phyloP scores from a whole-genome alignment of 2,888 invertebrate genomes.

The Phlogophora meticulosa region DNA sequence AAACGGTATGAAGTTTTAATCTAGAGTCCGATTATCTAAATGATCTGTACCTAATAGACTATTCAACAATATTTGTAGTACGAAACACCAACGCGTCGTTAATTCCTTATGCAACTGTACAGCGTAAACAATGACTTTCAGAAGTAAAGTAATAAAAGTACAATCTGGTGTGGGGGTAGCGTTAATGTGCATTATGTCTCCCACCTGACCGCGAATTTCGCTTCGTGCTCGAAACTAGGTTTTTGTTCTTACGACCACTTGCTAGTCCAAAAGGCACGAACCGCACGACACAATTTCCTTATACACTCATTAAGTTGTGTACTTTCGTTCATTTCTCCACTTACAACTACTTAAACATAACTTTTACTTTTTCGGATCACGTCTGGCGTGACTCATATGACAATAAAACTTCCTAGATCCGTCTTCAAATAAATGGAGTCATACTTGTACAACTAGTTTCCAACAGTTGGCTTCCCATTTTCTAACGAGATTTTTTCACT shows the following conservation, averaged over 20 bases:
- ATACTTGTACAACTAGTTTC: slow-evolving; percentile 81
- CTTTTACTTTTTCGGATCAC: slow-evolving; percentile 83
- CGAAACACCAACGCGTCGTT: slow-evolving; percentile 25
- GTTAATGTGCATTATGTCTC: slow-evolving; percentile 65
- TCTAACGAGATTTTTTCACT: slow-evolving; percentile 88
- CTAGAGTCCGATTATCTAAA: slow-evolving; percentile 11
- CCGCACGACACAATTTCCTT: slow-evolving; percentile 60
- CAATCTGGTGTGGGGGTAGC: slow-evolving; percentile 16
- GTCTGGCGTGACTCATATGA: slow-evolving; percentile 73
- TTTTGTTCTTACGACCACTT: slow-evolving; percentile 66
- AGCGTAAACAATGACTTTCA: slow-evolving; percentile 33
- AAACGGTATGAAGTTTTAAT: neutral
- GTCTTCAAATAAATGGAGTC: slow-evolving; percentile 55
- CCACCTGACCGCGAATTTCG: slow-evolving; percentile 74
- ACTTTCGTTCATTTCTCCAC: slow-evolving; percentile 72
- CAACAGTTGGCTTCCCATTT: slow-evolving; percentile 87
- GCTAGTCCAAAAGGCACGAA: slow-evolving; percentile 62
- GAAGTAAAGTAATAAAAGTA: slow-evolving; percentile 39
- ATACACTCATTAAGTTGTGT: slow-evolving; percentile 61
- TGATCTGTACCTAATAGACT: slow-evolving; percentile 13
- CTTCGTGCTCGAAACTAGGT: slow-evolving; percentile 71
- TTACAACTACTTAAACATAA: slow-evolving; percentile 73
- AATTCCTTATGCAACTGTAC: slow-evolving; percentile 45
- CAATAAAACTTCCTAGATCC: slow-evolving; percentile 57
- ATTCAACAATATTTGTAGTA: slow-evolving; percentile 25